A percentile compares a stretch with the other conserved stretches of the same genome.
phyloP scores from a whole-genome alignment of 2,797 vertebrate genomes.

The Platyrinchus mystaceus region DNA sequence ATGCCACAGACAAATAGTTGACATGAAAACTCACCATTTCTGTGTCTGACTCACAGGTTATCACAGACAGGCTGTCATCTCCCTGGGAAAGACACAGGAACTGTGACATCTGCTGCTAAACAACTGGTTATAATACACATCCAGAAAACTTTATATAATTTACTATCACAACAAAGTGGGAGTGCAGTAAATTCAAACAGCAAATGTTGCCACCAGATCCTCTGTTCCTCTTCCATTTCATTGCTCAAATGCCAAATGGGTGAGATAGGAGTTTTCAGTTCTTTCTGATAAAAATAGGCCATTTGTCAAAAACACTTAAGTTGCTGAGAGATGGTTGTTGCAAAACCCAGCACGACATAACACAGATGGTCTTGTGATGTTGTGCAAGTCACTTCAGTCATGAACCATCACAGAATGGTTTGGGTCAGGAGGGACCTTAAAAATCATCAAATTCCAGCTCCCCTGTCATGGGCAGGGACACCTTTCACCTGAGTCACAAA shows the following conservation, averaged over 20 bases:
- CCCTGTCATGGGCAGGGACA: not conserved
- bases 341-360: not conserved
- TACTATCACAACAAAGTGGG: not conserved
- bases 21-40: constrained; percentile 69
- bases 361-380: rapidly evolving
- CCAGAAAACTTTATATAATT: not conserved
- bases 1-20: not conserved
- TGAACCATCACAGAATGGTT: not conserved
- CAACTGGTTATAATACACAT: not conserved
- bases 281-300: not conserved
- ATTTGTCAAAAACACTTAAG: not conserved
- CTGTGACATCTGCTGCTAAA: not conserved
- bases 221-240: not conserved
- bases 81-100: constrained; percentile 60
- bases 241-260: not conserved
- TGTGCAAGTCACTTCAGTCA: not conserved
- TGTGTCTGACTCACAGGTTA: constrained; percentile 69
- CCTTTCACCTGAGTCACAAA: not conserved
- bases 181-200: not conserved
- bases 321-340: not conserved
- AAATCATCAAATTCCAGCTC: not conserved
- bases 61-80: constrained; percentile 72
- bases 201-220: not conserved
- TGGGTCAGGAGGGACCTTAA: not conserved
- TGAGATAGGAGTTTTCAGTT: not conserved